Percentiles rank a stretch among this genome's conserved stretches.
phyloP scores from a whole-genome alignment of 1,140 invertebrate species.

The Mya arenaria region DNA sequence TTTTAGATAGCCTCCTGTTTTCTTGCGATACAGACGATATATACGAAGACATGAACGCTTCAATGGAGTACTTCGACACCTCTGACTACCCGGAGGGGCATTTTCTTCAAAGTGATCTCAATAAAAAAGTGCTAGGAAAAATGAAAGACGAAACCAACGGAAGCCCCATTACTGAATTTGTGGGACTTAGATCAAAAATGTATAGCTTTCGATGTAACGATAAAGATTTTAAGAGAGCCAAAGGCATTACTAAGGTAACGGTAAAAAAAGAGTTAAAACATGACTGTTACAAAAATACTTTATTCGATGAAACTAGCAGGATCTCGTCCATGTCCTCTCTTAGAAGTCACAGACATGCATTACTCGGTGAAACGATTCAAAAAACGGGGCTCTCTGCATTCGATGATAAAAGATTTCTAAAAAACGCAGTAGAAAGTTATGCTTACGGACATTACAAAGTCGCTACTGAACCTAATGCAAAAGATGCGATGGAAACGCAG shows the following conservation, averaged over 20 bases:
- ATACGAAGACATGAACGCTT: constrained; percentile 26
- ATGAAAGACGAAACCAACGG: constrained; percentile 82
- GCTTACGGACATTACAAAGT: constrained; percentile 29
- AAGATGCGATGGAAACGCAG: neutral
- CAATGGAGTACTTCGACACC: constrained; percentile 18
- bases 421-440: constrained; percentile 17
- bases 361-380: constrained; percentile 19
- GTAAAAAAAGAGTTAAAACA: constrained; percentile 62
- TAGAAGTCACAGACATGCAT: constrained; percentile 12
- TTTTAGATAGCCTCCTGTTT: constrained; percentile 28
- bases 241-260: constrained; percentile 59
- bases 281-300: constrained; percentile 63
- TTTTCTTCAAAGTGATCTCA: constrained; percentile 11
- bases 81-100: constrained; percentile 19
- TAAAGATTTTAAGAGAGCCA: constrained; percentile 62
- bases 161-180: constrained; percentile 77
- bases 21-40: constrained; percentile 10
- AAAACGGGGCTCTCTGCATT: constrained; percentile 20
- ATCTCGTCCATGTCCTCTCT: constrained; percentile 16
- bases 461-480: neutral
- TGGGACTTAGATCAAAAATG: constrained; percentile 81
- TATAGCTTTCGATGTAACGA: constrained; percentile 70
- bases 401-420: constrained; percentile 23
- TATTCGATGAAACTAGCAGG: constrained; percentile 48
- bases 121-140: constrained; percentile 82